Evolutionary conservation across 2,888 invertebrate species (phyloP), one percentile per base, ranked within the genome.

Genomic region (Junonia oenone): DNA sequence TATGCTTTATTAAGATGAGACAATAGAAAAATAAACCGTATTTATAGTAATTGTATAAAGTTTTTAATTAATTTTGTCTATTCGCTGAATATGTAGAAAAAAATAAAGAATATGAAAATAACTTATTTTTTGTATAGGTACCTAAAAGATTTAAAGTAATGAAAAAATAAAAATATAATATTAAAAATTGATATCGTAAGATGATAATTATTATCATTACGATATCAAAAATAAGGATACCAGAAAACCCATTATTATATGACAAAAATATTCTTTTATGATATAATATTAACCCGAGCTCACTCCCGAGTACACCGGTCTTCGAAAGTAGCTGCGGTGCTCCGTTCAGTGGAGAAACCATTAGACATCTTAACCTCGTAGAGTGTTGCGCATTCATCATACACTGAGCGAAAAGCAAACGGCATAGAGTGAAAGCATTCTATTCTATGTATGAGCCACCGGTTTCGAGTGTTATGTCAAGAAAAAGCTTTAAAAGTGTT

Each of bases 351-450:
- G n/a, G n/a, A 40, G 55, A 56, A 56, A 50, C 58, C 63, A 61
- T 61, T 61, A 61, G 50, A 55, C 61, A 51, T 61, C 61, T 63
- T 61, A 63, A 56, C 61, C 56, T 57, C 51, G 51, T 51, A 55
- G 40, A 55, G 40, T 51, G 53, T 48, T 52, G 58, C 45, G 47
- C 51, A 56, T 56, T 43, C 40, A 51, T 47, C 46, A 43, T 26
- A 56, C 51, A 51, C 51, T 51, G 43, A 56, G 52, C 51, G 51
- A 35, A 51, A 56, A 45, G 56, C 51, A 56, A 56, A 56, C 35
- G 47, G 47, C 48, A 19, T 45, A 38, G 47, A 47, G 52, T 51
- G 35, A 29, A 56, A 48, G 52, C 29, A 27, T 45, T 51, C 47
- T 48, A 54, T 43, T 51, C 38, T 50, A 45, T n/a, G 38, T 38